Conservation (phyloP, 2,113 vertebrate species). For the Isichthys henryi region DNA sequence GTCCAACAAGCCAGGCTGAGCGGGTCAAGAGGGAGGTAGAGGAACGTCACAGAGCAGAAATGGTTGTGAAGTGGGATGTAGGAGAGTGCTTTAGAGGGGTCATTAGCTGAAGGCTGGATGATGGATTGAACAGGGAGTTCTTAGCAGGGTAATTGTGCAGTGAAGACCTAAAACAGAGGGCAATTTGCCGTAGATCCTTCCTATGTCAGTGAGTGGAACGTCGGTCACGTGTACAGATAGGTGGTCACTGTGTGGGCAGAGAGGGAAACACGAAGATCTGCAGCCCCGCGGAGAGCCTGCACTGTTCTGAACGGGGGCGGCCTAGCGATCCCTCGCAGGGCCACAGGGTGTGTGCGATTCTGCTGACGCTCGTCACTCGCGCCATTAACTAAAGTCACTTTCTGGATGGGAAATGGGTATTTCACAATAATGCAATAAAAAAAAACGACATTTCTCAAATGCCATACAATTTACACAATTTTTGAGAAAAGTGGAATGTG, state of each 20-base stretch:
- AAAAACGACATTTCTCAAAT: neutral
- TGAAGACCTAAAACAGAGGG: slow-evolving; percentile 17
- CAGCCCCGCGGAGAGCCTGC: neutral
- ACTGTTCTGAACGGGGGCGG: neutral
- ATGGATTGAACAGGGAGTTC: slow-evolving; percentile 37
- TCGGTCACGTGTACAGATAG: neutral
- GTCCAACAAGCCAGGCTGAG: slow-evolving; percentile 2
- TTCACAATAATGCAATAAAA: neutral
- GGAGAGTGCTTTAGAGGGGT: slow-evolving; percentile 34
- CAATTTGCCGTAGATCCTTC: slow-evolving; percentile 16
- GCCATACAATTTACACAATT: neutral
- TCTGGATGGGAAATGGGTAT: neutral
- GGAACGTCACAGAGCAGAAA: neutral
- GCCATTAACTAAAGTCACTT: neutral
- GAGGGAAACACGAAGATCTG: neutral
- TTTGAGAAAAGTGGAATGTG: neutral
- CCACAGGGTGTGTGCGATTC: neutral
- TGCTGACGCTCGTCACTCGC: neutral
- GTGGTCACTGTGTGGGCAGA: slow-evolving; percentile 4
- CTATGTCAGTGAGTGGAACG: neutral
- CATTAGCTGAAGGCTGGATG: slow-evolving; percentile 43
- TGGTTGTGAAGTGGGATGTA: neutral
- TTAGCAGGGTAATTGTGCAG: slow-evolving; percentile 19
- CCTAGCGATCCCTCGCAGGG: neutral
- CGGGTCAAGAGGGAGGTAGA: neutral